Percentiles rank a stretch among this genome's conserved stretches.
Evolutionary conservation across 23 tunicate genomes (phyloP).

Genomic region (Trididemnum clinides): DNA sequence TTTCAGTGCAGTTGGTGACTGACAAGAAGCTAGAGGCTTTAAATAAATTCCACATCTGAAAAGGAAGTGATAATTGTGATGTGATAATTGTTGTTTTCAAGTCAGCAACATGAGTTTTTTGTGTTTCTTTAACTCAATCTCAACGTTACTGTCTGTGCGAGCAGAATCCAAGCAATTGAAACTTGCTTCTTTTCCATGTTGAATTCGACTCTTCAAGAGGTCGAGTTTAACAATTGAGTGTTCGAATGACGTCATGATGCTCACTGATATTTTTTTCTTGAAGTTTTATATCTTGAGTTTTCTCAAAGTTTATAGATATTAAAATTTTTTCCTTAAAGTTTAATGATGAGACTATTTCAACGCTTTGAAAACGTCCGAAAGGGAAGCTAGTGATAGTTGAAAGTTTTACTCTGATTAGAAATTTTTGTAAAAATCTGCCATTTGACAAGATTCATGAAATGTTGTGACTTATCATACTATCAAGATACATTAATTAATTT

Average conservation of each 20-base stretch:
- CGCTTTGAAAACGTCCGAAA: slow-evolving; percentile 25
- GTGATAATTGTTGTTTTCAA: too few relatives aligned
- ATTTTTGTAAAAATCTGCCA: neutral
- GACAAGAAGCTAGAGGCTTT: too few relatives aligned
- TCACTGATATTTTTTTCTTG: neutral
- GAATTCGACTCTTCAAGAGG: slow-evolving; percentile 11
- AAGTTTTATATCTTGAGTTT: neutral
- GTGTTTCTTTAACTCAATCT: neutral
- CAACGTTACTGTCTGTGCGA: neutral
- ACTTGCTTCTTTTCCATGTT: slow-evolving; percentile 1
- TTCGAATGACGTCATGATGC: neutral
- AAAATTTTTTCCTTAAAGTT: slow-evolving; percentile 18
- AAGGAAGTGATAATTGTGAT: too few relatives aligned
- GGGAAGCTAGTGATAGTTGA: slow-evolving; percentile 8
- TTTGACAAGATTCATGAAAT: neutral
- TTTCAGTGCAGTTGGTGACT: too few relatives aligned
- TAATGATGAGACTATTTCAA: neutral
- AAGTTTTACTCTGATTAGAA: neutral
- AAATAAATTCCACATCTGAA: too few relatives aligned
- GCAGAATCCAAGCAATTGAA: neutral
- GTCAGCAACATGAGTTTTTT: too few relatives aligned
- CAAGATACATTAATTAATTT: neutral
- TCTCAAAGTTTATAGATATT: neutral
- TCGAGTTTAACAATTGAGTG: neutral
- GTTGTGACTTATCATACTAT: neutral